Conservation (phyloP, 2,888 invertebrate genomes). For the Antheraea assamensis region DNA sequence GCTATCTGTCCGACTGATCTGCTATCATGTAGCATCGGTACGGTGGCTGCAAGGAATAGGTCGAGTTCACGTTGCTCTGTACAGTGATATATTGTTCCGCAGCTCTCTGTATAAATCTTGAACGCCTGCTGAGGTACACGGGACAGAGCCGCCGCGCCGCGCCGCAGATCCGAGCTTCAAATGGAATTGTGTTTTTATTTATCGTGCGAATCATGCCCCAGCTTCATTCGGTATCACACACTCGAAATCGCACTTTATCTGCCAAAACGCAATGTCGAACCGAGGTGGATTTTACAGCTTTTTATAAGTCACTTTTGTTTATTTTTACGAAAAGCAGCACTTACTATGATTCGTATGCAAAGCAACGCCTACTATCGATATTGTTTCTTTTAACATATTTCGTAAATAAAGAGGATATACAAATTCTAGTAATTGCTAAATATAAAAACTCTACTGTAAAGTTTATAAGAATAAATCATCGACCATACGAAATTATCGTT, state of each 20-base stretch:
- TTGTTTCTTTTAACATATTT: slow-evolving; percentile 1
- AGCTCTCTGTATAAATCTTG: slow-evolving; percentile 81
- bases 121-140: slow-evolving; percentile 82
- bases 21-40: slow-evolving; percentile 72
- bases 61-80: slow-evolving; percentile 77
- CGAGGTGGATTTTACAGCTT: slow-evolving; percentile 54
- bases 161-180: slow-evolving; percentile 74
- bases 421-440: slow-evolving; percentile 5
- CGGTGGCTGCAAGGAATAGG: slow-evolving; percentile 80
- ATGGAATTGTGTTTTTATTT: slow-evolving; percentile 83
- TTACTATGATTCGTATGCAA: slow-evolving; percentile 12
- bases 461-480: slow-evolving; percentile 8
- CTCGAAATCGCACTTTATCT: slow-evolving; percentile 77
- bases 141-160: slow-evolving; percentile 75
- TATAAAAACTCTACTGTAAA: background rate
- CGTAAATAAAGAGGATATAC: slow-evolving; percentile 9
- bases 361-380: slow-evolving; percentile 9
- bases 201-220: slow-evolving; percentile 78
- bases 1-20: slow-evolving; percentile 70
- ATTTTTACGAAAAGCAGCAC: slow-evolving; percentile 31
- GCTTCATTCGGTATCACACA: slow-evolving; percentile 62
- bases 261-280: slow-evolving; percentile 70
- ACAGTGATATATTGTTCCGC: slow-evolving; percentile 80
- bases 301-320: slow-evolving; percentile 51
- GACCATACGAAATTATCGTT: background rate